Evolutionary conservation across 2,113 vertebrate species (phyloP), one percentile per base, ranked within the genome.

Genomic region (Hemiprocne comata): DNA sequence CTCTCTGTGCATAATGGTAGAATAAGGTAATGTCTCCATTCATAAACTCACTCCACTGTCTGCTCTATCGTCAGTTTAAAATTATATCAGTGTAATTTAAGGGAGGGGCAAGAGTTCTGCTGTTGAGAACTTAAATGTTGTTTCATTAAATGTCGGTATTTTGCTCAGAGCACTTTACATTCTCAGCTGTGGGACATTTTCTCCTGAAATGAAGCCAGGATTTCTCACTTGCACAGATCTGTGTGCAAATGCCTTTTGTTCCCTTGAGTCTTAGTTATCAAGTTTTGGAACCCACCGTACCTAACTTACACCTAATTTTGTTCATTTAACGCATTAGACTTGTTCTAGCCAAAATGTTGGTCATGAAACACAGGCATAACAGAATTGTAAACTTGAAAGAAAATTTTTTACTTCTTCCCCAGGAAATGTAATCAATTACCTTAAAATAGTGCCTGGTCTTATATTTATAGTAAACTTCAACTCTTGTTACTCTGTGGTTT

Each of bases 161-260:
- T 86, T 77, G 65, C 71, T 88, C n/a, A 75, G 44, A 87, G 53
- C 70, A 9, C 71, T 94, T 61, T 25, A 50, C 71, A n/a, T 93
- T 91, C 82, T 95, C 82, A 94, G 40, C 82, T 93, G 66, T 91
- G 40, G 64, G 85, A 90, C 40, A 5, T 73, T 82, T 91, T 83
- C 82, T 80, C 50, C 71, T 90, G 90, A 90, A 82, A 74, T 46
- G n/a, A 82, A 95, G 78, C 87, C 78, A 93, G 85, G 33, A 76
- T 89, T 24, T 50, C 53, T 94, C 62, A 48, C 46, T 72, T 91
- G 33, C 40, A 67, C 0, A 3, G 54, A 70, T 65, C 53, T 85
- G 11, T 87, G 66, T 82, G 9, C 75, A 83, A 58, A 87, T 94
- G 67, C 55, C 40, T 90, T 91, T 88, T 81, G 40, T 42, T 51